Base-by-base conservation (phyloP, 2,888 invertebrate species). In the Malacosoma neustria region DNA sequence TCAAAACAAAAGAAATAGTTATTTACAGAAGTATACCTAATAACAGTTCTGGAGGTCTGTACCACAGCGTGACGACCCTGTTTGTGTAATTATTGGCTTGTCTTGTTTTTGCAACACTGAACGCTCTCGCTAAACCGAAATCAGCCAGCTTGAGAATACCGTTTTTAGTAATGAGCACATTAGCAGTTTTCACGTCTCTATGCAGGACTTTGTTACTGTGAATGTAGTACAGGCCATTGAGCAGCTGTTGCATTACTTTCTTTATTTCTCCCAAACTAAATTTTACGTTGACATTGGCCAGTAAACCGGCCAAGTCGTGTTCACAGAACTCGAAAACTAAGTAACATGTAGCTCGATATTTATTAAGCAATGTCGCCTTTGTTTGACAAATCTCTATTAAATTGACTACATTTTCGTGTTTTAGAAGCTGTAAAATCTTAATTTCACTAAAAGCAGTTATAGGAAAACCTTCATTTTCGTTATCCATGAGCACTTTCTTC, bases 401-500 rank as follows among this genome's bases (percentile, higher is more conserved):
- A 73, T 96, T 96, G 0, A 99, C 97, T 2, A 99, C 97, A 77
- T 99, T 99, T 56, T 97, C 97, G 73, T 99, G 97, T 71, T 97
- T 97, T 1, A 99, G 71, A 11, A 96, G 87, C 66, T 99, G 98
- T 30, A 99, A 75, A 57, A 99, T 99, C 60, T 95, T 92, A 40
- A 99, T 98, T 87, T 99, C 99, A 55, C 99, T 89, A 44, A 99
- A 70, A 0, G 99, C 99, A 29, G 99, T 99, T 48, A 99, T 99
- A 0, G 99, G 99, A 71, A 99, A 99, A 34, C 99, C 99, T 89
- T 99, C 99, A 72, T 98, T 99, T 84, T 99, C 99, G 76, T 99
- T 99, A 62, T 99, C 99, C 98, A 99, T 99, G 2, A 99, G 80
- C 6, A 99, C 98, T 81, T 99, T 99, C 66, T 99, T 99, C 92